A percentile compares a stretch with the other conserved stretches of the same genome.
These are phyloP conservation scores for Nothoprocta perdicaria DNA, from an alignment of 2,113 vertebrate species.

Conservation along the genomic window DNA sequence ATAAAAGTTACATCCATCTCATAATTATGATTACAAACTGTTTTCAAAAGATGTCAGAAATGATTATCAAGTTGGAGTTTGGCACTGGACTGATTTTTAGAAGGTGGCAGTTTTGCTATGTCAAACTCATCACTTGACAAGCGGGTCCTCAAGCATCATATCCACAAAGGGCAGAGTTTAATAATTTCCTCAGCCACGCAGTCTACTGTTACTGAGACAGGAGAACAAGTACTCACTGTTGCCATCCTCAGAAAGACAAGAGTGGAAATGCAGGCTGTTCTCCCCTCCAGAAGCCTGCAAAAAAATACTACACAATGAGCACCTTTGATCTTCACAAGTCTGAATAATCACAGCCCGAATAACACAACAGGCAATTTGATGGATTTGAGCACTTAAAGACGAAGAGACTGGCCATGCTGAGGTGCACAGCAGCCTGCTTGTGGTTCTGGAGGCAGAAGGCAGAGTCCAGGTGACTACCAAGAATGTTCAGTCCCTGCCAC, in stretches of 20 bases:
- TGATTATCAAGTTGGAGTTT: not conserved
- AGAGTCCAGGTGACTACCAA: slow-evolving; percentile 26
- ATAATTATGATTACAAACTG: not conserved
- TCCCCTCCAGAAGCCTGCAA: slow-evolving; percentile 72
- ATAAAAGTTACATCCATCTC: not conserved
- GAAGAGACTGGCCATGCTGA: not conserved
- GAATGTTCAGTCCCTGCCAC: not conserved
- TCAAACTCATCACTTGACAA: not conserved
- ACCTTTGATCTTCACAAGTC: not conserved
- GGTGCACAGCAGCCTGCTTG: not conserved
- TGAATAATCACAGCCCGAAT: not conserved
- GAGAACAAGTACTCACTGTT: slow-evolving; percentile 52
- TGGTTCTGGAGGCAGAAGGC: not conserved
- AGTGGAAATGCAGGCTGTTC: slow-evolving; percentile 43
- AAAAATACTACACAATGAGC: not conserved
- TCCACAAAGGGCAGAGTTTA: not conserved
- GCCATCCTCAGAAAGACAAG: slow-evolving; percentile 61
- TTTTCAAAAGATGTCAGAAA: not conserved
- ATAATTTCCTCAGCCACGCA: not conserved
- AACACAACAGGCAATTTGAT: not conserved
- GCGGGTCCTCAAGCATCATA: not conserved
- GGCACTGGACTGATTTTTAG: not conserved
- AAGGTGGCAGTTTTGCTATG: not conserved
- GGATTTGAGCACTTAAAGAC: not conserved
- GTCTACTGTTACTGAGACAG: not conserved